These are phyloP conservation scores for Podarcis muralis DNA, from an alignment of 2,113 vertebrate species.

Conservation along the genomic window DNA sequence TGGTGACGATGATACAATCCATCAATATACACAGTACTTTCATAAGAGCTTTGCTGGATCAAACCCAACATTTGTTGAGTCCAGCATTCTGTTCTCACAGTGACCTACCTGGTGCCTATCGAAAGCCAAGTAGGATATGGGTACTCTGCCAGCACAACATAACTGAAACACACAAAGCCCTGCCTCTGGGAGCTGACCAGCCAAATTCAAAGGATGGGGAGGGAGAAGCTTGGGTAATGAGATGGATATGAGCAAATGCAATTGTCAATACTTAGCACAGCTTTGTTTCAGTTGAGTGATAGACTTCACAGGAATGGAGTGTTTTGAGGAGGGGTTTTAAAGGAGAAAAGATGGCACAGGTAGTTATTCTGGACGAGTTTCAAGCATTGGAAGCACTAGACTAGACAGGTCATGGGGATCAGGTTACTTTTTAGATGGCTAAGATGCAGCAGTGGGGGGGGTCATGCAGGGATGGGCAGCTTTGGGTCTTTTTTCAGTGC, in stretches of 20 bases:
- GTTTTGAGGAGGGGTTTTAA: background rate
- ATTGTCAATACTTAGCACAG: background rate
- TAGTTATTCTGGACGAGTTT: too few relatives aligned
- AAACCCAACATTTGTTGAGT: too few relatives aligned
- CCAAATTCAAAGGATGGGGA: background rate
- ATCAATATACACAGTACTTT: background rate
- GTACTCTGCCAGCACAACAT: background rate
- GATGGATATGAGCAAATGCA: background rate
- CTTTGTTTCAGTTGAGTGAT: background rate
- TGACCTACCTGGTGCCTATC: background rate
- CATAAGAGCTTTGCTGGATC: too few relatives aligned
- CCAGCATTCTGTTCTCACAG: background rate
- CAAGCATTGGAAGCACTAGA: too few relatives aligned
- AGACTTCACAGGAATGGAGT: background rate
- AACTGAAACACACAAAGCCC: background rate
- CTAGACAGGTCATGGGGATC: background rate
- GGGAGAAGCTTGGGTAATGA: background rate
- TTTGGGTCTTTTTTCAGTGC: too few relatives aligned
- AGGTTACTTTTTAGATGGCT: background rate
- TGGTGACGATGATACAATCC: too few relatives aligned
- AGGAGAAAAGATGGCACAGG: background rate
- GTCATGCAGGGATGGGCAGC: too few relatives aligned
- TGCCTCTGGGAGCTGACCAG: background rate
- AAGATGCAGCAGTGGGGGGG: too few relatives aligned
- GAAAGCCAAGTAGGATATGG: background rate